Evolutionary conservation across 2,797 vertebrate genomes (phyloP).

Genomic region (Gastrophryne carolinensis): DNA sequence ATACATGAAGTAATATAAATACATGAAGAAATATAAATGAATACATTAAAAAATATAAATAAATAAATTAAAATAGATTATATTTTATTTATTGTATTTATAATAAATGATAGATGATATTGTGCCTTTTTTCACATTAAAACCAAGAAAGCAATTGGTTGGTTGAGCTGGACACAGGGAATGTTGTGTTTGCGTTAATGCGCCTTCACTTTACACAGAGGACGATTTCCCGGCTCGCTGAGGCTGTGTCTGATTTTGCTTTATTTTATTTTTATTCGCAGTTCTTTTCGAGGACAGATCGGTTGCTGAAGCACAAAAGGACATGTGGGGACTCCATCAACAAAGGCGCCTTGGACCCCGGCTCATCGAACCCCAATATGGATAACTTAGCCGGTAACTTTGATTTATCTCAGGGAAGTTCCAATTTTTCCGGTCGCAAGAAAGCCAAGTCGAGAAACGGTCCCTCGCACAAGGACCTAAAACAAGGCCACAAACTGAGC

Average conservation of each 20-base stretch:
- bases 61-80: too few species aligned
- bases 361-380: conserved; percentile 81
- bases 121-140: too few species aligned
- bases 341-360: conserved; percentile 87
- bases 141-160: too few species aligned
- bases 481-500: conserved; percentile 80
- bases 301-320: conserved; percentile 98
- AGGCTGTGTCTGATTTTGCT: background rate
- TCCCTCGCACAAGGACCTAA: conserved; percentile 83
- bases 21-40: too few species aligned
- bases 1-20: too few species aligned
- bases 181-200: too few species aligned
- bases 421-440: conserved; percentile 85
- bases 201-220: too few species aligned
- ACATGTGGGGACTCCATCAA: conserved; percentile 97
- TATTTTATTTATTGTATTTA: too few species aligned
- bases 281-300: conserved; percentile 98
- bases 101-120: too few species aligned
- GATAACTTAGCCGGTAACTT: conserved; percentile 87
- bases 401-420: conserved; percentile 92
- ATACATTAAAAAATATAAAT: too few species aligned
- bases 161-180: too few species aligned
- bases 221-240: too few species aligned
- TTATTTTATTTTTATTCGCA: conserved; percentile 53
- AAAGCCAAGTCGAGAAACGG: conserved; percentile 87